Conservation (phyloP, 2,888 invertebrate genomes). For the Alsophila aescularia region DNA sequence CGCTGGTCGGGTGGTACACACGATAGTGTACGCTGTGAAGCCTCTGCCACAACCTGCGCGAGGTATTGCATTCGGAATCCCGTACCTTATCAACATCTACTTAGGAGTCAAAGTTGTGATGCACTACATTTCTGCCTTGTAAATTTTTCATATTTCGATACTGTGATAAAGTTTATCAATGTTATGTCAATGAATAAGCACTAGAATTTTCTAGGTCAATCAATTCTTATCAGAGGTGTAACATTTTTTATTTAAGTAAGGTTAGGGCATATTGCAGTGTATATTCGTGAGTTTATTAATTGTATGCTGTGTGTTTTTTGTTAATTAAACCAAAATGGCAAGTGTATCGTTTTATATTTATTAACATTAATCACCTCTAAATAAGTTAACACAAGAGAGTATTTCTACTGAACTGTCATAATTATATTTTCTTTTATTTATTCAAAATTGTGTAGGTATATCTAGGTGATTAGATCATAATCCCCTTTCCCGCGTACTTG, state of each 20-base stretch:
- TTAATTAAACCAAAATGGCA: no score
- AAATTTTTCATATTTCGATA: conserved; percentile 13
- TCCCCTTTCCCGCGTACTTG: no score
- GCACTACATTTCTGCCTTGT: conserved; percentile 50
- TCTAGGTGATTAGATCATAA: no score
- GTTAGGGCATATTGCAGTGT: neutral
- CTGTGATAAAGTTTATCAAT: conserved; percentile 1
- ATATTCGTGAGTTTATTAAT: no score
- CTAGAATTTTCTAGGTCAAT: neutral
- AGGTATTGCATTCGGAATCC: conserved; percentile 56
- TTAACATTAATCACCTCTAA: no score
- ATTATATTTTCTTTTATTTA: no score
- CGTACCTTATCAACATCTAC: conserved; percentile 56
- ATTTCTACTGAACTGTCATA: no score
- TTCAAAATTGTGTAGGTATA: no score
- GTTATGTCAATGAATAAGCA: neutral
- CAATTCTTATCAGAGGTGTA: neutral
- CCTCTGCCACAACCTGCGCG: conserved; percentile 84
- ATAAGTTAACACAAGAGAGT: no score
- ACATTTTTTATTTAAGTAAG: neutral
- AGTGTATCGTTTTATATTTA: no score
- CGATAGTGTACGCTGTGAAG: conserved; percentile 86
- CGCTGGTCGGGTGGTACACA: conserved; percentile 83
- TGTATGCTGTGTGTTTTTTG: no score
- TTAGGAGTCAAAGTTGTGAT: conserved; percentile 64